Evolutionary conservation across 1,140 invertebrate species (phyloP), one percentile per base, ranked within the genome.

Genomic region (Chironomus tepperi): DNA sequence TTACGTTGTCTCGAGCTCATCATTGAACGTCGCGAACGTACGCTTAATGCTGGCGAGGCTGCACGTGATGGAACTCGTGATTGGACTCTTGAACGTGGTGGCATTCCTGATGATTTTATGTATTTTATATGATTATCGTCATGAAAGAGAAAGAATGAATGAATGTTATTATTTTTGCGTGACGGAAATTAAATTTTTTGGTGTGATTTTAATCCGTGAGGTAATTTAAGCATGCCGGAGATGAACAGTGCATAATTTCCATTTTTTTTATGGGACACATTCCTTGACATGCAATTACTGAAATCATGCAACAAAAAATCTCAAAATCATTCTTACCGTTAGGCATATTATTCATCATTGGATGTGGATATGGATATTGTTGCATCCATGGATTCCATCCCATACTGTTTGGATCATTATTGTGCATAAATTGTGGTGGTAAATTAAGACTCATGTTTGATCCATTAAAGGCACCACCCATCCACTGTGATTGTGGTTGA

Each of bases 391-490:
- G 78, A 78, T 15, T 70, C 6, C 81, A 80, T 34, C 24, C 24
- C 79, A 83, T 82, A 75, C 79, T 76, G 10, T 34, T 34, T 34
- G 24, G 24, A 34, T 34, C 24, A 5, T 79, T 80, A 57, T 81
- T 81, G 80, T 87, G 86, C 70, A 77, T 79, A 79, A 81, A 80
- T 76, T 80, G 82, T 21, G 84, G 79, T 7, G 81, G 80, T 77
- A 88, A 81, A 75, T 90, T 89, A 18, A 91, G 82, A 74, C 87
- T 90, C 76, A 89, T 84, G 77, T 89, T 90, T 75, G 88, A 90
- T 57, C 87, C 86, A 77, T 84, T 89, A 78, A 88, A 87, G 79
- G 83, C 85, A 77, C 79, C 42, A 80, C 83, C 78, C 76, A 81
- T 80, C 79, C 82, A 78, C 74, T 77, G 73, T 84, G 74, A 78